phyloP scores from a whole-genome alignment of 2,113 vertebrate genomes.

The Myotis davidii region DNA sequence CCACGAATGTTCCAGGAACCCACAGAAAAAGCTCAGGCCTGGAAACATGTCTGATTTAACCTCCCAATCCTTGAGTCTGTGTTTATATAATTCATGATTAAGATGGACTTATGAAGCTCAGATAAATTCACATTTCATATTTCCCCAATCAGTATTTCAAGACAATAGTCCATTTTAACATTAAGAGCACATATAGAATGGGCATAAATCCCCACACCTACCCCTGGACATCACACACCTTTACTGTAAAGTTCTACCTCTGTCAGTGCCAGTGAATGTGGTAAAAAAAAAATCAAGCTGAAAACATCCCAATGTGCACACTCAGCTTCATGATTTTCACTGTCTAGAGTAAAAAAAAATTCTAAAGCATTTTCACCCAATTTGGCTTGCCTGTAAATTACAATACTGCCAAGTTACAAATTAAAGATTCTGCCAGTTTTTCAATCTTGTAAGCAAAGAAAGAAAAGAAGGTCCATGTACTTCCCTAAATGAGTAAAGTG shows the following conservation, averaged over 20 bases:
- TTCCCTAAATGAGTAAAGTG: conserved; percentile 26
- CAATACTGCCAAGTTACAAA: conserved; percentile 66
- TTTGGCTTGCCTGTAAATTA: conserved; percentile 63
- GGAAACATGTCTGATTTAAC: background rate
- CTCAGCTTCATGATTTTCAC: conserved; percentile 45
- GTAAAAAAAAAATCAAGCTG: conserved; percentile 66
- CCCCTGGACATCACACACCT: background rate
- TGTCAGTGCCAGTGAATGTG: background rate
- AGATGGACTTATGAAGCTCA: background rate
- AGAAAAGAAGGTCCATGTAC: conserved; percentile 42
- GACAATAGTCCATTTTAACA: conserved; percentile 32
- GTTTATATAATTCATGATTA: conserved; percentile 33
- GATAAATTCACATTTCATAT: conserved; percentile 38
- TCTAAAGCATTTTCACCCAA: conserved; percentile 64
- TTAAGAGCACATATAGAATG: background rate
- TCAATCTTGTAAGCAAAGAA: conserved; percentile 66
- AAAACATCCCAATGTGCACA: conserved; percentile 31
- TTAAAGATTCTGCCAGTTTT: conserved; percentile 70
- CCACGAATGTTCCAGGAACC: background rate
- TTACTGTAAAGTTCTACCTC: background rate
- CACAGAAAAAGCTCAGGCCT: background rate
- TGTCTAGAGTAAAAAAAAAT: conserved; percentile 41
- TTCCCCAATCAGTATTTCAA: conserved; percentile 47
- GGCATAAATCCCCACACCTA: background rate
- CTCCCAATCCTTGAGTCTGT: background rate